Evolutionary conservation across 2,113 vertebrate genomes (phyloP).

Genomic region (Romanogobio albipinnatus): DNA sequence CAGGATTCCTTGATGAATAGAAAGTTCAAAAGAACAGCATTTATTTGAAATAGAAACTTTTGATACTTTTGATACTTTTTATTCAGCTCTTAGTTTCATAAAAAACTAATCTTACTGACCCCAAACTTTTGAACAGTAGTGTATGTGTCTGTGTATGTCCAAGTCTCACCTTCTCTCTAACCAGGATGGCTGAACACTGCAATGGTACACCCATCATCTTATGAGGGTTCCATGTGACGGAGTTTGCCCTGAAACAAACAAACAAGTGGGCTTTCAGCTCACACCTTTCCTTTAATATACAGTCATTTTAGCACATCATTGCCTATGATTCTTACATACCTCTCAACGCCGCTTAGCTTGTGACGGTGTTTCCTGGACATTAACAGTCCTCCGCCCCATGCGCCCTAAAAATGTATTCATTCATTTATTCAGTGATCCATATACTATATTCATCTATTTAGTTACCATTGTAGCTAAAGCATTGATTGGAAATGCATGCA

Average conservation of each 20-base stretch:
- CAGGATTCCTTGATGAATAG: background rate
- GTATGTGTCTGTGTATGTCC: background rate
- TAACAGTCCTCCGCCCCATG: slow-evolving; percentile 95
- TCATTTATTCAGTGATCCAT: background rate
- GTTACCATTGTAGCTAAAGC: background rate
- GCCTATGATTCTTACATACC: slow-evolving; percentile 66
- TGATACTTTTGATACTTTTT: background rate
- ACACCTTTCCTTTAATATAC: background rate
- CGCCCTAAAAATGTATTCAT: slow-evolving; percentile 77
- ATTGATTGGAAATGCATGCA: background rate
- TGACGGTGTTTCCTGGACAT: slow-evolving; percentile 98
- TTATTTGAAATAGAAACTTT: background rate
- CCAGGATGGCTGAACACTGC: slow-evolving; percentile 96
- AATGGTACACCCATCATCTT: slow-evolving; percentile 99
- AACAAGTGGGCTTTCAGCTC: background rate
- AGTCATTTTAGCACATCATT: background rate
- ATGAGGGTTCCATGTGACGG: slow-evolving; percentile 99
- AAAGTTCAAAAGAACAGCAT: background rate
- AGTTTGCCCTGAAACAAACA: slow-evolving; percentile 86
- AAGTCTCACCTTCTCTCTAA: slow-evolving; percentile 90
- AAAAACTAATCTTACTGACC: background rate
- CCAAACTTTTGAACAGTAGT: background rate
- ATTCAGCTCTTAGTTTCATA: background rate
- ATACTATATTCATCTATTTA: background rate
- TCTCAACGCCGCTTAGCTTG: slow-evolving; percentile 92